Evolutionary conservation across 2,113 vertebrate species (phyloP).

Genomic region (Sylvia atricapilla): DNA sequence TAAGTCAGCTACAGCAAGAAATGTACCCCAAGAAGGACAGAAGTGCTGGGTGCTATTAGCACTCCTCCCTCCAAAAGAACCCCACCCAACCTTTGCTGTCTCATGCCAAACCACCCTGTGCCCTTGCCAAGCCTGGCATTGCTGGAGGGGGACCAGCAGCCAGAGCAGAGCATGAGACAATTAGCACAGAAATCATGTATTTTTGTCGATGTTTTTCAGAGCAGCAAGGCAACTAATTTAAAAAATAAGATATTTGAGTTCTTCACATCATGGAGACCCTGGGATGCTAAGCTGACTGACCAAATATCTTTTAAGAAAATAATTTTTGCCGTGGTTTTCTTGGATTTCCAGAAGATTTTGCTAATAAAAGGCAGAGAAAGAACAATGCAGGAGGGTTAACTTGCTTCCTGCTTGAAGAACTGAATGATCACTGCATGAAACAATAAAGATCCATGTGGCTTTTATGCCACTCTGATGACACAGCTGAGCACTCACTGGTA

Average conservation of each 20-base stretch:
- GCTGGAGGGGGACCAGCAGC: not conserved
- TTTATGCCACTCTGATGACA: not conserved
- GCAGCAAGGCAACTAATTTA: not conserved
- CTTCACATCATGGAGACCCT: not conserved
- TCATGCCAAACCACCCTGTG: not conserved
- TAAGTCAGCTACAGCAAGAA: not conserved
- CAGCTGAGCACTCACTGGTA: not conserved
- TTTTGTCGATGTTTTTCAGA: not conserved
- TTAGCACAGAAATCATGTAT: not conserved
- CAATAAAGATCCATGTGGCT: not conserved
- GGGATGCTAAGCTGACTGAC: not conserved
- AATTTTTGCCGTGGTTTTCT: not conserved
- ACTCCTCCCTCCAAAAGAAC: rapidly evolving
- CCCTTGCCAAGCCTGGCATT: not conserved
- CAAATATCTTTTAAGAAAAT: not conserved
- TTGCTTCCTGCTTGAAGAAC: not conserved
- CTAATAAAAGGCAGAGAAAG: not conserved
- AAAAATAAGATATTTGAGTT: not conserved
- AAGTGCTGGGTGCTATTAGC: not conserved
- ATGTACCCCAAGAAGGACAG: not conserved
- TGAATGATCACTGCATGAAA: not conserved
- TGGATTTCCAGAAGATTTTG: not conserved
- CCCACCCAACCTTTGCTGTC: not conserved
- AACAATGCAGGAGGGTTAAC: not conserved
- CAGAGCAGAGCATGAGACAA: not conserved